Evolutionary conservation across 2,797 vertebrate genomes (phyloP).

Genomic region (Sebastes wilsoni): DNA sequence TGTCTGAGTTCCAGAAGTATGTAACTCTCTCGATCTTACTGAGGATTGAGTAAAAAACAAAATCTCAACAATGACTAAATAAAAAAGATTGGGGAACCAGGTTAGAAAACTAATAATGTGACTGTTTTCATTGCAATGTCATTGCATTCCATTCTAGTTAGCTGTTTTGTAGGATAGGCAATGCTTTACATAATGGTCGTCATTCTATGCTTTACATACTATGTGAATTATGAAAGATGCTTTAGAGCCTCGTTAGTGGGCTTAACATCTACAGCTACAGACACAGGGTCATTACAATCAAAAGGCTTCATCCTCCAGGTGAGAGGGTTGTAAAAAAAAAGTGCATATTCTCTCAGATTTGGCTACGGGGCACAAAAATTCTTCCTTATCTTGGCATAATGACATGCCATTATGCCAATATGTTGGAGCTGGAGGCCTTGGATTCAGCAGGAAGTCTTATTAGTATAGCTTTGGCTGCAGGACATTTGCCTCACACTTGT

Average conservation of each 20-base stretch:
- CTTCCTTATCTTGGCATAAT: constrained; percentile 74
- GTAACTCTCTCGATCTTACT: not conserved
- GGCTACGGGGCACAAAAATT: constrained; percentile 32
- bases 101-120: not conserved
- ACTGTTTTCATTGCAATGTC: not conserved
- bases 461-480: constrained; percentile 86
- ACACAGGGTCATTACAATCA: not conserved
- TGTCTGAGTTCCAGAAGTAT: not conserved
- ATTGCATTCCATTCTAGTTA: not conserved
- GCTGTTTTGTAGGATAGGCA: not conserved
- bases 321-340: constrained; percentile 28
- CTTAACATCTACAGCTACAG: not conserved
- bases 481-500: constrained; percentile 91
- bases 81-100: not conserved
- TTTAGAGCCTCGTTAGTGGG: not conserved
- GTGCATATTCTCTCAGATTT: constrained; percentile 44
- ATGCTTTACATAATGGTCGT: not conserved
- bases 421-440: constrained; percentile 81
- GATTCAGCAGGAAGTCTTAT: constrained; percentile 83
- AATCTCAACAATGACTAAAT: not conserved
- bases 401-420: constrained; percentile 37
- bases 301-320: not conserved
- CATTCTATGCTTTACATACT: not conserved
- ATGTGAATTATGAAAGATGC: not conserved
- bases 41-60: not conserved